phyloP scores from a whole-genome alignment of 2,113 vertebrate genomes.

The Lates calcarifer region DNA sequence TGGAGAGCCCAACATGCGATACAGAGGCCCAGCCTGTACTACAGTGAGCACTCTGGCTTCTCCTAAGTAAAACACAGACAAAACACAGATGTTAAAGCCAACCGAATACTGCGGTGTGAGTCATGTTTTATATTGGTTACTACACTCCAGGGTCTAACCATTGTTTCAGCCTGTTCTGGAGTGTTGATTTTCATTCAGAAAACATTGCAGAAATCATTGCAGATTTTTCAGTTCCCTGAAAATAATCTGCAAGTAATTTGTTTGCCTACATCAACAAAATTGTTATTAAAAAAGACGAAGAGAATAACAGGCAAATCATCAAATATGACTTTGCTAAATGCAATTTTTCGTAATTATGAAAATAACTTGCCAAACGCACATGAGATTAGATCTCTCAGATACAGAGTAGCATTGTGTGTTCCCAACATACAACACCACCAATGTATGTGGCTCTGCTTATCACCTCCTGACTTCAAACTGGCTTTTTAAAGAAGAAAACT shows the following conservation, averaged over 20 bases:
- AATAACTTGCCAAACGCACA: neutral
- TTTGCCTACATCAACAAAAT: neutral
- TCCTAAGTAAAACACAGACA: slow-evolving; percentile 49
- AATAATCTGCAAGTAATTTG: neutral
- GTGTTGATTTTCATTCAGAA: neutral
- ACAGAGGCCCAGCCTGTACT: slow-evolving; percentile 87
- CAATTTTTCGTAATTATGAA: neutral
- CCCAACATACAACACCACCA: too few relatives aligned
- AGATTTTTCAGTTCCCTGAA: neutral
- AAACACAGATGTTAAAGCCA: slow-evolving; percentile 13
- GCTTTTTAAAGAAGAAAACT: too few relatives aligned
- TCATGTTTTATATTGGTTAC: neutral
- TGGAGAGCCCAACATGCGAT: slow-evolving; percentile 80
- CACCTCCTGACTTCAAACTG: neutral
- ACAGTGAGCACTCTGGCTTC: slow-evolving; percentile 64
- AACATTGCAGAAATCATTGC: neutral
- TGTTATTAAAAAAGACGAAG: neutral
- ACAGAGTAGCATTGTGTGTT: neutral
- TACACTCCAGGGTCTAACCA: neutral
- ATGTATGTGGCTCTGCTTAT: neutral
- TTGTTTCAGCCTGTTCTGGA: neutral
- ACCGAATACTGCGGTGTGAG: neutral
- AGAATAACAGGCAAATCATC: neutral
- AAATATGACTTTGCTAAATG: neutral
- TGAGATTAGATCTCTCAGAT: neutral